Percentiles rank a stretch among this genome's conserved stretches.
Conservation (phyloP, 2,888 invertebrate genomes). For the Parnassius glacialis region DNA sequence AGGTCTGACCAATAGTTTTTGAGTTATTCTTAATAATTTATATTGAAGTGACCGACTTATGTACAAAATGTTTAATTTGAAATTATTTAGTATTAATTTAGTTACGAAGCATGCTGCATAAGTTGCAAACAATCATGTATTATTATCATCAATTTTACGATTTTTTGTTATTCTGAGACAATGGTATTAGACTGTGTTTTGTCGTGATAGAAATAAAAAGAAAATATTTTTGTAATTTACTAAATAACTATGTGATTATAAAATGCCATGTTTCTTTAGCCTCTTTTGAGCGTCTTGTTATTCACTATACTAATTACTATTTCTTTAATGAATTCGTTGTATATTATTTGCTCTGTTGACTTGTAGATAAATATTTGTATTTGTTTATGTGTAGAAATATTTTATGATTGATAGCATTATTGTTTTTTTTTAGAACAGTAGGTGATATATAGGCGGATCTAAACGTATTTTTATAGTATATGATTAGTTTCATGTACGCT, state of each 20-base stretch:
- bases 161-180: neutral
- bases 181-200: neutral
- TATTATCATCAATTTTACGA: no score
- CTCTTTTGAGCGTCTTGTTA: conserved; percentile 64
- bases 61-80: no score
- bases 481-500: conserved; percentile 5
- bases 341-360: conserved; percentile 22
- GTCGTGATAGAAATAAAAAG: conserved; percentile 41
- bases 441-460: neutral
- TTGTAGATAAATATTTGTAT: conserved; percentile 13
- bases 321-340: conserved; percentile 42
- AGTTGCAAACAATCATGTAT: no score
- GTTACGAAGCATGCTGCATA: no score
- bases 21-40: no score
- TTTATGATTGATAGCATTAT: conserved; percentile 5
- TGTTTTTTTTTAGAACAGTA: neutral
- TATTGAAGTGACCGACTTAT: no score
- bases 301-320: conserved; percentile 38
- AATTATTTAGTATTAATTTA: no score
- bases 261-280: conserved; percentile 66
- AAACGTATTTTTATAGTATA: neutral
- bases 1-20: no score
- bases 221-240: conserved; percentile 41
- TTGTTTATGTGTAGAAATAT: conserved; percentile 12
- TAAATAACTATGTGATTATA: conserved; percentile 55